Base-by-base conservation (phyloP, 2,888 invertebrate species). In the Acleris sparsana region DNA sequence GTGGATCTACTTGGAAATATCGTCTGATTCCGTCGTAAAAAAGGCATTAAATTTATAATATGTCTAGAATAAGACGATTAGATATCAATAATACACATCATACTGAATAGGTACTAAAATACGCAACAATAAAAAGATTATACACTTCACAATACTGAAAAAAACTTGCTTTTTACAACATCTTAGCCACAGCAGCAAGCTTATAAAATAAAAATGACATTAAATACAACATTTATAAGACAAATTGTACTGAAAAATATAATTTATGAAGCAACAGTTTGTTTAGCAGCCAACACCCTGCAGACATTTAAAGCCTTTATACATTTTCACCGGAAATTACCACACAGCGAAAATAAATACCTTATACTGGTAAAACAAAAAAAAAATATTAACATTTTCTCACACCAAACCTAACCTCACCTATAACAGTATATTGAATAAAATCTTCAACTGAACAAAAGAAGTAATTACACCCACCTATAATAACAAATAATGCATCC, bases 251-350 rank as follows among this genome's bases (percentile, higher is more conserved):
- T 44, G 44, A 17, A 69, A 69, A 69, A 20, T n/a, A 64, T 58
- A 68, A 57, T 57, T 56, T 65, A 43, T 57, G 67, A 80, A 79
- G 80, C 80, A 76, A 80, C 78, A 80, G 59, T 69, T 63, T 75
- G 73, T 75, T 52, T 81, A 79, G 88, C 91, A 91, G 90, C 92
- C 92, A 92, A 92, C 92, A 92, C 92, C 88, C 91, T 90, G 92
- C 92, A 91, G 85, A 92, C 92, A 92, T 90, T 57, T 86, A 80
- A 92, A 91, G 91, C 91, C 87, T 86, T 78, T 63, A 69, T 70
- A 73, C 73, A 76, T 79, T 79, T 77, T 77, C 33, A 76, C 75
- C 82, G 79, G 81, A 77, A 72, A 75, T 81, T 84, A 90, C 88
- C 91, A 88, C 87, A 85, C 89, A 91, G 90, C 88, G 88, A 87